Conservation (phyloP, 2,888 invertebrate genomes). For the Apamea sordens region DNA sequence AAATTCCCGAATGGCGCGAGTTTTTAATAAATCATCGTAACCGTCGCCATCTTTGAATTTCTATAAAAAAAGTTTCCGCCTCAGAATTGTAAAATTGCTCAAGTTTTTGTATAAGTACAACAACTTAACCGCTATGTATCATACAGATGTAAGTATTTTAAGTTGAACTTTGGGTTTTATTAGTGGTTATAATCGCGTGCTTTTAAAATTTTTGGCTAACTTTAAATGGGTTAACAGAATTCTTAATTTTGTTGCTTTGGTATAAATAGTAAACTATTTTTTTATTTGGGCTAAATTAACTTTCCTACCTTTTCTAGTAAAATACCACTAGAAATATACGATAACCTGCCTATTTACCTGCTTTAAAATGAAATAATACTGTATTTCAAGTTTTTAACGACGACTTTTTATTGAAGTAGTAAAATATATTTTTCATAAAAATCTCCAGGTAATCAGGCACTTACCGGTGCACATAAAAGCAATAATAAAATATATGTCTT, state of each 20-base stretch:
- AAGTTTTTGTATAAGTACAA: constrained; percentile 62
- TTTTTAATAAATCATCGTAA: constrained; percentile 67
- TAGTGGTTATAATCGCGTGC: constrained; percentile 46
- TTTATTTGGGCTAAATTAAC: background rate
- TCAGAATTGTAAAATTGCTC: constrained; percentile 60
- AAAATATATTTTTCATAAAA: constrained; percentile 19
- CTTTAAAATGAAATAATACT: background rate
- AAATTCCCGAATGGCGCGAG: constrained; percentile 54
- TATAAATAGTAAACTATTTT: background rate
- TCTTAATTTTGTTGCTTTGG: constrained; percentile 13
- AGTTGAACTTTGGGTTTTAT: constrained; percentile 49
- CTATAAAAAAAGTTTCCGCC: constrained; percentile 63
- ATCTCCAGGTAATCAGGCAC: background rate
- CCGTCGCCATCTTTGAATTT: constrained; percentile 64
- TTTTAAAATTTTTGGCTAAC: constrained; percentile 38
- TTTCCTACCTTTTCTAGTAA: background rate
- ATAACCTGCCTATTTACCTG: background rate
- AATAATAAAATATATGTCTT: background rate
- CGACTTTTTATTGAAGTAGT: constrained; percentile 12
- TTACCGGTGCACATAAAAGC: constrained; percentile 4
- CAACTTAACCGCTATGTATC: constrained; percentile 47
- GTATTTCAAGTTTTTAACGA: constrained; percentile 3
- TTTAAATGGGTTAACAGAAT: constrained; percentile 35
- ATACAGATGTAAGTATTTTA: constrained; percentile 45
- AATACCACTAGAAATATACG: background rate